Conservation (phyloP, 2,113 vertebrate genomes). For the Ictalurus furcatus region DNA sequence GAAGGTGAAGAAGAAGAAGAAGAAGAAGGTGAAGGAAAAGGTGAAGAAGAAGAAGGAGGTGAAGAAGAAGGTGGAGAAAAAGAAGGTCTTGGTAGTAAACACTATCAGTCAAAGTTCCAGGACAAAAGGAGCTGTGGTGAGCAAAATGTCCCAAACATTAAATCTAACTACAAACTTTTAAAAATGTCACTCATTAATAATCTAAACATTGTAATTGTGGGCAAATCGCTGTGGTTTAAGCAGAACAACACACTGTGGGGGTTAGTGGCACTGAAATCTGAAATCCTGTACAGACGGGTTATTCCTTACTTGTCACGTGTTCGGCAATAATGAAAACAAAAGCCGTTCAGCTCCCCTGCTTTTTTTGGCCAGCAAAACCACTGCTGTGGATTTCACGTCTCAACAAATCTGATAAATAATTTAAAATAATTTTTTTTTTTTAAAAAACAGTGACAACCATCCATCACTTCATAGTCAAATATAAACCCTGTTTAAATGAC, state of each 20-base stretch:
- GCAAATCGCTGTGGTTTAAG: background rate
- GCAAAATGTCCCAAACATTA: background rate
- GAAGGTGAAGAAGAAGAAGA: too few species aligned
- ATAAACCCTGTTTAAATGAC: too few species aligned
- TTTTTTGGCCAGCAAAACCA: background rate
- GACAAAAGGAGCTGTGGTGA: too few species aligned
- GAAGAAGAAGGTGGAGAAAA: too few species aligned
- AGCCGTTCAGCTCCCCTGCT: background rate
- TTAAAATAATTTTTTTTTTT: background rate
- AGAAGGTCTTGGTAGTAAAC: too few species aligned
- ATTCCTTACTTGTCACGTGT: background rate
- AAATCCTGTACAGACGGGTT: background rate
- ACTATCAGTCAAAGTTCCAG: too few species aligned
- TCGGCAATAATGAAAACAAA: background rate
- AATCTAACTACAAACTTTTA: background rate
- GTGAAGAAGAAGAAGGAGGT: too few species aligned
- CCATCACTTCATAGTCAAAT: too few species aligned
- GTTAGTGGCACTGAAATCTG: background rate
- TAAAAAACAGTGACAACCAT: background rate
- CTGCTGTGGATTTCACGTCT: background rate
- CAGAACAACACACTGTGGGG: background rate
- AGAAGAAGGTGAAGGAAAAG: too few species aligned
- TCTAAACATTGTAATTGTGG: background rate
- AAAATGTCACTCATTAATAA: background rate
- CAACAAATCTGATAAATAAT: background rate